Conservation (phyloP, 2,888 invertebrate species). For the Dasypolia templi region DNA sequence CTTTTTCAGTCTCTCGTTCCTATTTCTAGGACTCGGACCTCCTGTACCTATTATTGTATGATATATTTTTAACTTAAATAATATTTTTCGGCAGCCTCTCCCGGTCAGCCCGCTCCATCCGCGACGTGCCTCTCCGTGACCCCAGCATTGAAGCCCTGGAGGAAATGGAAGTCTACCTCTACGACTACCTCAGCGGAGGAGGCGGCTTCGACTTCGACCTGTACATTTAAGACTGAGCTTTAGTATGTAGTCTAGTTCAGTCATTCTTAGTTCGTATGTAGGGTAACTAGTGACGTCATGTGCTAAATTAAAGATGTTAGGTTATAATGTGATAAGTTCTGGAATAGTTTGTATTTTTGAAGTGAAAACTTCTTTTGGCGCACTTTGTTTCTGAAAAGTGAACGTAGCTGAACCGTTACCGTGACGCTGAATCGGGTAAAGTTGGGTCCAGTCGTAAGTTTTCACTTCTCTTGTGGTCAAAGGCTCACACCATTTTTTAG, state of each 20-base stretch:
- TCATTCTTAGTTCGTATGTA: slow-evolving; percentile 52
- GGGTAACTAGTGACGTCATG: slow-evolving; percentile 22
- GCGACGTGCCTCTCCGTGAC: slow-evolving; percentile 81
- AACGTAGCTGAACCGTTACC: neutral
- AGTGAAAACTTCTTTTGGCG: neutral
- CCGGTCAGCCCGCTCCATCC: slow-evolving; percentile 88
- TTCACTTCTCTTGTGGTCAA: neutral
- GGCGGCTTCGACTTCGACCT: slow-evolving; percentile 90
- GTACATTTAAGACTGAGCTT: slow-evolving; percentile 77
- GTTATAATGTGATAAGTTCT: neutral
- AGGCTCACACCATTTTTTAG: neutral
- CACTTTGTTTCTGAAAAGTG: neutral
- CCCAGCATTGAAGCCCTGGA: slow-evolving; percentile 88
- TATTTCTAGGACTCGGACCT: no score
- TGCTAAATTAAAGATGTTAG: slow-evolving; percentile 11
- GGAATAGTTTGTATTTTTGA: neutral
- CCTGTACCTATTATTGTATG: no score
- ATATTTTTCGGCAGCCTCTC: slow-evolving; percentile 74
- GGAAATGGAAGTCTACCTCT: slow-evolving; percentile 91
- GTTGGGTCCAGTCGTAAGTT: neutral
- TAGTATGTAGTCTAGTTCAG: slow-evolving; percentile 59
- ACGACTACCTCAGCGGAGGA: slow-evolving; percentile 91
- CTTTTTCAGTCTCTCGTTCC: no score
- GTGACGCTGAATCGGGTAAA: neutral
- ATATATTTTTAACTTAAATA: no score